Conservation (phyloP, 2,113 vertebrate genomes). For the Helogale parvula region DNA sequence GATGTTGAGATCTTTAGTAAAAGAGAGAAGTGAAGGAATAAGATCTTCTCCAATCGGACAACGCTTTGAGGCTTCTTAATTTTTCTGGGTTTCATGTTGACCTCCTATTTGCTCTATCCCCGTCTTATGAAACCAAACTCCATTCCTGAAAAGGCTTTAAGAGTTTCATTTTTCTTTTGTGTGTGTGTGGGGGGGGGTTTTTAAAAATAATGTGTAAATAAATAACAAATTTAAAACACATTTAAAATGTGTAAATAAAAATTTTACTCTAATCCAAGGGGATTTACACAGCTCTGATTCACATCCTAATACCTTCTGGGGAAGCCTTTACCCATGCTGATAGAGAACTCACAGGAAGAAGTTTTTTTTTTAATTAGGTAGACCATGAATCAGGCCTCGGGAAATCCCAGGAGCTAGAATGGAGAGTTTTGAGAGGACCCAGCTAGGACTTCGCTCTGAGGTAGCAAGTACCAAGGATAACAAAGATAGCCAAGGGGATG, state of each 20-base stretch:
- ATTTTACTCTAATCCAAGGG: conserved; percentile 26
- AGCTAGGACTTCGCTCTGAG: neutral
- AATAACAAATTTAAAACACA: neutral
- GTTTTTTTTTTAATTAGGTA: conserved; percentile 24
- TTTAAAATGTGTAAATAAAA: conserved; percentile 56
- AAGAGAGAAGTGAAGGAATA: neutral
- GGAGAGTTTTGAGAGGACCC: neutral
- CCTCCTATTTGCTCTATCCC: neutral
- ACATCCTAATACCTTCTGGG: conserved; percentile 54
- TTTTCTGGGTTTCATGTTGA: neutral
- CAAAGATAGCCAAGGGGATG: neutral
- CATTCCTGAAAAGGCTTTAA: conserved; percentile 15
- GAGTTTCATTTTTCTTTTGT: neutral
- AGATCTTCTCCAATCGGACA: neutral
- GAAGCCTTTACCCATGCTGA: neutral
- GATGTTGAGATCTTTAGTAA: neutral
- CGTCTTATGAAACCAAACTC: neutral
- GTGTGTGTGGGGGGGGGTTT: neutral
- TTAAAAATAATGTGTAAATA: conserved; percentile 21
- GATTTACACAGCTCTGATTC: conserved; percentile 71
- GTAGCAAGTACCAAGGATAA: neutral
- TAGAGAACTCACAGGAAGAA: conserved; percentile 50
- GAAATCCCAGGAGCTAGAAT: conserved; percentile 65
- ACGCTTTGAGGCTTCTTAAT: neutral
- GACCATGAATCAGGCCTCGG: conserved; percentile 68